These are phyloP conservation scores for Manis crassicaudata DNA, from an alignment of 2,797 vertebrate genomes.

Conservation along the genomic window DNA sequence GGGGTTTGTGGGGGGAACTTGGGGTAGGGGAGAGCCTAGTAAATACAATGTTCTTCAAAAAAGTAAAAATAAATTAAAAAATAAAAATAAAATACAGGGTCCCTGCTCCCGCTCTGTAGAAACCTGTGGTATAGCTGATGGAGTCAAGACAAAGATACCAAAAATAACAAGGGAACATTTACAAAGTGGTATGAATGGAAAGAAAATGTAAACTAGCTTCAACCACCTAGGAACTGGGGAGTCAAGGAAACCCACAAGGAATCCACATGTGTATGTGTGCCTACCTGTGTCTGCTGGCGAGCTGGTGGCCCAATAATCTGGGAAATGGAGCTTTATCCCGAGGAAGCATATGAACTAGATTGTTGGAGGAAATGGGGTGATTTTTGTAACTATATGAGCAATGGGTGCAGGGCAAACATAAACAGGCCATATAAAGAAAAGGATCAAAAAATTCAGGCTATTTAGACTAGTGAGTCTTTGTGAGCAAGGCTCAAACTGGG, in stretches of 20 bases:
- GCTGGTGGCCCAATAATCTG: not conserved
- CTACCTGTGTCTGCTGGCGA: not conserved
- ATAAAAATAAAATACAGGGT: not conserved
- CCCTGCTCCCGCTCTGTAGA: not conserved
- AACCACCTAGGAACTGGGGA: slow-evolving; percentile 28
- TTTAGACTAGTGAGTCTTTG: not conserved
- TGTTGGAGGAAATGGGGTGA: slow-evolving; percentile 8
- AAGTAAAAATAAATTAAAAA: no score
- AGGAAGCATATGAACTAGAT: slow-evolving; percentile 6
- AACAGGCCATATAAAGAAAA: not conserved
- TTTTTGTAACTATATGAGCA: slow-evolving; percentile 36
- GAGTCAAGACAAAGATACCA: slow-evolving; percentile 11
- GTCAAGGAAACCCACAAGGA: not conserved
- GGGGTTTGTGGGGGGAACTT: no score
- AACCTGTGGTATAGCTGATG: not conserved
- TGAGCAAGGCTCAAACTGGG: not conserved
- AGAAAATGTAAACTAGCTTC: slow-evolving; percentile 53
- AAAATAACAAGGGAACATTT: slow-evolving; percentile 43
- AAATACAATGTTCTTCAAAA: no score
- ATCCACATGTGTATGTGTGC: not conserved
- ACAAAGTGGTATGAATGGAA: not conserved
- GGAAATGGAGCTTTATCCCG: slow-evolving; percentile 33
- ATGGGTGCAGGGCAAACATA: not conserved
- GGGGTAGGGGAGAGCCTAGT: no score
- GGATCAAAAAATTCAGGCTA: not conserved